Conservation (phyloP, 2,113 vertebrate species). For the Tor tambroides region DNA sequence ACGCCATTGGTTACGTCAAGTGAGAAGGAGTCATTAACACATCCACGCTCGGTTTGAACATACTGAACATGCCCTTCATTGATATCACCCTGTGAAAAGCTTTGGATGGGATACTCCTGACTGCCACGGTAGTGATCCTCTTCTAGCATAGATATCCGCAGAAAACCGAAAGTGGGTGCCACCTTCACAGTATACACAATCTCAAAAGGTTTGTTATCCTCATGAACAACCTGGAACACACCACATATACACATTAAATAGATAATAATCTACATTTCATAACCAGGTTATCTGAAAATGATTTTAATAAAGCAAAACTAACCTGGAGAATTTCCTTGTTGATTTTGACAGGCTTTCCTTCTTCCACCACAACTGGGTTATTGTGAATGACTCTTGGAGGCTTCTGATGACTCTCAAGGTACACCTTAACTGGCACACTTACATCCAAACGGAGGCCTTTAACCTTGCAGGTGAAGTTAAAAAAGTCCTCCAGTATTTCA, state of each 20-base stretch:
- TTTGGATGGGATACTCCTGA: slow-evolving; percentile 62
- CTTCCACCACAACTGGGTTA: slow-evolving; percentile 79
- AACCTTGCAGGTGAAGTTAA: slow-evolving; percentile 78
- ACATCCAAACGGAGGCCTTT: slow-evolving; percentile 71
- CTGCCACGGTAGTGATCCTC: slow-evolving; percentile 57
- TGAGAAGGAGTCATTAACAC: slow-evolving; percentile 73
- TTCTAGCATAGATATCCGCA: slow-evolving; percentile 66
- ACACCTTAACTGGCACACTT: slow-evolving; percentile 74
- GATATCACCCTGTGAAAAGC: slow-evolving; percentile 83
- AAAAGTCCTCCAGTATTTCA: slow-evolving; percentile 72
- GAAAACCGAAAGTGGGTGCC: slow-evolving; percentile 75
- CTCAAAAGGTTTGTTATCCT: slow-evolving; percentile 78
- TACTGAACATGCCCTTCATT: slow-evolving; percentile 80
- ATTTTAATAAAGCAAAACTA: slow-evolving; percentile 53
- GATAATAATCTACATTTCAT: neutral
- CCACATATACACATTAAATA: neutral
- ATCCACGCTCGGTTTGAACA: slow-evolving; percentile 73
- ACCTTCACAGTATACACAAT: slow-evolving; percentile 76
- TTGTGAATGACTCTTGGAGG: slow-evolving; percentile 70
- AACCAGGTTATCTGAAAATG: neutral
- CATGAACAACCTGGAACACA: slow-evolving; percentile 77
- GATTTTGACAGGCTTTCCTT: slow-evolving; percentile 81
- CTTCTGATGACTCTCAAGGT: slow-evolving; percentile 79
- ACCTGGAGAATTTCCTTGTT: slow-evolving; percentile 79
- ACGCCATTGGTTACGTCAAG: slow-evolving; percentile 81